Conservation (phyloP, 2,113 vertebrate genomes). For the Strix aluco region DNA sequence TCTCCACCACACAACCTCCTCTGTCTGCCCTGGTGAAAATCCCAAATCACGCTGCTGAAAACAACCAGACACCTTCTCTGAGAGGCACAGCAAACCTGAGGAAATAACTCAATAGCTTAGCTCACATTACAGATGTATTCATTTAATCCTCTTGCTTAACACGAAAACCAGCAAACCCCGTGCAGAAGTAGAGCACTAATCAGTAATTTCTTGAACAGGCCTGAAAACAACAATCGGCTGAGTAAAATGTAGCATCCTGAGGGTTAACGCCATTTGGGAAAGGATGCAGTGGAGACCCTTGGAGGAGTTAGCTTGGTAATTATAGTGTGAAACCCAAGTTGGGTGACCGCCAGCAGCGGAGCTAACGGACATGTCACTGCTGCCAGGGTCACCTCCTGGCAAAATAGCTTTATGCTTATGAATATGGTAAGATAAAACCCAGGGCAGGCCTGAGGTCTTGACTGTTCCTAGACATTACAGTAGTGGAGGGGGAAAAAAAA, state of each 20-base stretch:
- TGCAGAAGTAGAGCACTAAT: background rate
- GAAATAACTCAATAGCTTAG: background rate
- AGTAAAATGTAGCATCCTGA: background rate
- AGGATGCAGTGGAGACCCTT: background rate
- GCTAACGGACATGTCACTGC: background rate
- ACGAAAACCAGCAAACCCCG: rapidly evolving
- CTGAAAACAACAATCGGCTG: background rate
- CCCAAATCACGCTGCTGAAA: background rate
- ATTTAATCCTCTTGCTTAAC: background rate
- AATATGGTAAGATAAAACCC: background rate
- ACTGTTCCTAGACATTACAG: background rate
- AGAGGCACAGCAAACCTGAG: background rate
- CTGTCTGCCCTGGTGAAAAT: background rate
- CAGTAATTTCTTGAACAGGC: background rate
- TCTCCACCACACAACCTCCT: background rate
- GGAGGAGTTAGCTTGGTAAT: background rate
- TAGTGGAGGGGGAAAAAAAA: no score
- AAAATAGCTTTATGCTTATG: background rate
- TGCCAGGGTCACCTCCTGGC: background rate
- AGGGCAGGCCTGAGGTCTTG: background rate
- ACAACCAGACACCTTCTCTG: background rate
- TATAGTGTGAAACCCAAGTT: background rate
- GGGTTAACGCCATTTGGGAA: background rate
- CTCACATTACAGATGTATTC: rapidly evolving
- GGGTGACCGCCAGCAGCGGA: background rate